Base-by-base conservation (phyloP, 2,888 invertebrate genomes). In the Leucophora obtusa region DNA sequence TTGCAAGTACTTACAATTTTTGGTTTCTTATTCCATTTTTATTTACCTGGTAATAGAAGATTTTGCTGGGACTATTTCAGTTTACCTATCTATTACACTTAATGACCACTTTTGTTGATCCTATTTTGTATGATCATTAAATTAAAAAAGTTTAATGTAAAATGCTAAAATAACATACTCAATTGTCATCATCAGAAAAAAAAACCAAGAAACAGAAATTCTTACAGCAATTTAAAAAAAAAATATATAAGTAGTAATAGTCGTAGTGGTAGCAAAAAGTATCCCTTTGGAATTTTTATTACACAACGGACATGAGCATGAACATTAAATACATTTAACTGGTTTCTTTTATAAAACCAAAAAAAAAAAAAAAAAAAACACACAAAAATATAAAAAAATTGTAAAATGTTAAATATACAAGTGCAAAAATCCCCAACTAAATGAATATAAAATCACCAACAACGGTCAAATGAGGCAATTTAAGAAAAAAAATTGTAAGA, bases 261-360 rank as follows among this genome's bases (percentile, higher is more conserved):
- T 56, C 33, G 56, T 56, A 24, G 54, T 21, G 10, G 11, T 24
- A 18, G 14, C 14, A 56, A 28, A 33, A 14, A 28, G 56, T 63
- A 50, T 79, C 75, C 74, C 79, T 72, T 71, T 68, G 79, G 62
- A 74, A 78, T 74, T 79, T 74, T 68, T 74, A 63, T 63, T 54
- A 62, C 71, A 73, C 63, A 77, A 70, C 35, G n/a, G 51, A 74
- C 58, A 58, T 56, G 28, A 56, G 56, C 56, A 8, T 28, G 15
- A 56, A 56, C 24, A 56, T 28, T 47, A 14, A 47, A 56, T 28
- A 56, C 15, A 56, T 54, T 33, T 33, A 56, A 56, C 56, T 56
- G 56, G 35, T 35, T 53, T 65, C 21, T 11, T 0, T 56, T 51
- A 53, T 17, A 51, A 33, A 28, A 15, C 1, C 10, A 35, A 17